Conservation (phyloP, 2,888 invertebrate species). For the Melinopterus prodromus region DNA sequence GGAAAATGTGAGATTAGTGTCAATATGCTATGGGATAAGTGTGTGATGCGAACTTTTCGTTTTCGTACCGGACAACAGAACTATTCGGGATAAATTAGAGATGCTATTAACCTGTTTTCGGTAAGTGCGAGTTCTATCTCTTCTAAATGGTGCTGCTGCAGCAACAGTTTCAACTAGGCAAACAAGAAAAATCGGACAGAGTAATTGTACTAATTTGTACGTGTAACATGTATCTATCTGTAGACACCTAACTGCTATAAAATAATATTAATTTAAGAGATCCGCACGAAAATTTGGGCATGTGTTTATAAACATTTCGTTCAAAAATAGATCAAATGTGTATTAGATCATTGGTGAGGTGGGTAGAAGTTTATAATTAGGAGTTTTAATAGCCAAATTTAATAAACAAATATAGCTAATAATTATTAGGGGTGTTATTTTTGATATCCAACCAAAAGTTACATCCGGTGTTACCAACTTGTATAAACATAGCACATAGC, state of each 20-base stretch:
- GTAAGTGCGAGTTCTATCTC: slow-evolving; percentile 12
- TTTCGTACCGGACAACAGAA: neutral
- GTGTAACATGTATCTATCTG: neutral
- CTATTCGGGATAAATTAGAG: slow-evolving; percentile 14
- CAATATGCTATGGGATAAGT: neutral
- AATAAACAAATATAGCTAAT: neutral
- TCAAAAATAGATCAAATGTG: neutral
- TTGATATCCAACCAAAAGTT: neutral
- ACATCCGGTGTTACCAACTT: neutral
- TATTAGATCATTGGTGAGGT: neutral
- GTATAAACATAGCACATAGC: too few species aligned
- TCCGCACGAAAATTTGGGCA: neutral
- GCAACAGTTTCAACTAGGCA: neutral
- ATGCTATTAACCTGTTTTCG: slow-evolving; percentile 35
- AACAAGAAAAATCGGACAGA: neutral
- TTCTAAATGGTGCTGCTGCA: neutral
- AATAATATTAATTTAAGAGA: neutral
- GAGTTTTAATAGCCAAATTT: neutral
- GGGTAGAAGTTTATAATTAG: neutral
- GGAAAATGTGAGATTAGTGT: neutral
- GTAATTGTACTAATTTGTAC: neutral
- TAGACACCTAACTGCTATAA: too few species aligned
- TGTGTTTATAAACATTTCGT: neutral
- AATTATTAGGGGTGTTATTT: neutral
- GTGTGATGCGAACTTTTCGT: slow-evolving; percentile 7